Base-by-base conservation (phyloP, 1,140 invertebrate genomes). In the Belonocnema kinseyi region DNA sequence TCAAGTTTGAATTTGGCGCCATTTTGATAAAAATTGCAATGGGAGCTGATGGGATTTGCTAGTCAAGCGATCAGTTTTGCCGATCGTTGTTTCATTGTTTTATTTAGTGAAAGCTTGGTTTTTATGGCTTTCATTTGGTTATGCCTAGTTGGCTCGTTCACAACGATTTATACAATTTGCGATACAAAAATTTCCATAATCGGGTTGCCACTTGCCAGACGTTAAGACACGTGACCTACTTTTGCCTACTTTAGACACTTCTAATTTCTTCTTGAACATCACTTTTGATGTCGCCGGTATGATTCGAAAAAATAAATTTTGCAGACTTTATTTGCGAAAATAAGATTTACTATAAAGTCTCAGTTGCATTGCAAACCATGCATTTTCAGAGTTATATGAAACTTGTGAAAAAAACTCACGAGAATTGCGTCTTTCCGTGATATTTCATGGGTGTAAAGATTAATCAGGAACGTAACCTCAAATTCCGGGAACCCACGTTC, bases 101-200 rank as follows among this genome's bases (percentile, higher is more conserved):
- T 83, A 84, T 80, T 86, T 76, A 58, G 73, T 78, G 77, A n/a
- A 33, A n/a, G n/a, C 26, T 33, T 66, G 33, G 74, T 3, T 54
- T 50, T 72, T 72, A 77, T 86, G 73, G 81, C 82, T 86, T 86
- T 84, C 80, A 75, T 79, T 70, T 70, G 78, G 80, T 83, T 85
- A 83, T 84, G 85, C 83, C 84, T 83, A 77, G 81, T 85, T 78
- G 82, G 85, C 79, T 86, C 81, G 84, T 84, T 83, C 80, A 81
- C 80, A 80, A 79, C 84, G 77, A 86, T 82, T 86, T 86, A 86
- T 83, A 84, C 83, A 84, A 86, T 79, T 74, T 82, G 78, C 73
- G 78, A 80, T 83, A 80, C 77, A 82, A 84, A 86, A 81, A 77
- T 74, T 78, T 77, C 76, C 77, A 78, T 79, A 83, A 80, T 80